phyloP scores from a whole-genome alignment of 2,797 vertebrate species.

The Kryptopterus vitreolus region DNA sequence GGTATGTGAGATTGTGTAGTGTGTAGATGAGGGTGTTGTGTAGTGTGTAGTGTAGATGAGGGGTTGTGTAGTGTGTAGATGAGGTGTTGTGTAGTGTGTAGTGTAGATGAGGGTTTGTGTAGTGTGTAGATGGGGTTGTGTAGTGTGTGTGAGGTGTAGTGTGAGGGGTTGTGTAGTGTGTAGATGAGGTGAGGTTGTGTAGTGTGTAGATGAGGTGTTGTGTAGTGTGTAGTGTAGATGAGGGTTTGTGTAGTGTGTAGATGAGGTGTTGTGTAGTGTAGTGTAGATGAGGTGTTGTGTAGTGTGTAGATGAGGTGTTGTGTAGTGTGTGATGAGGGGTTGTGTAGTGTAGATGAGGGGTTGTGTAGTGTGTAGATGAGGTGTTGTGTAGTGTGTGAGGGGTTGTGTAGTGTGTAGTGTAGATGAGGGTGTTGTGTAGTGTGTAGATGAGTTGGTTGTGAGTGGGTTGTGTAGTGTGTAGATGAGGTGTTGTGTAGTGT shows the following conservation, averaged over 20 bases:
- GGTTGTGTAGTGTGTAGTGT: neutral
- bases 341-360: neutral
- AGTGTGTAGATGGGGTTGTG: neutral
- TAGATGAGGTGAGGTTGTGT: constrained; percentile 25
- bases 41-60: neutral
- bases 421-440: neutral
- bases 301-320: neutral
- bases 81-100: neutral
- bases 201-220: neutral
- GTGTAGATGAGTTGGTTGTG: neutral
- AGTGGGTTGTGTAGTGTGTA: neutral
- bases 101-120: neutral
- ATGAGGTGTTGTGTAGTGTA: neutral
- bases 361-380: neutral
- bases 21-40: neutral
- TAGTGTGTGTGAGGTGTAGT: neutral
- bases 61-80: neutral
- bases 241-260: neutral
- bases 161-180: neutral
- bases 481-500: neutral
- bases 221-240: neutral
- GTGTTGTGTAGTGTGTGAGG: neutral
- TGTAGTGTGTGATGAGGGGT: neutral
- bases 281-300: neutral
- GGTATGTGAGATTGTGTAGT: neutral